Percentiles rank a stretch among this genome's conserved stretches.
These are phyloP conservation scores for Enteromius treurensis DNA, from an alignment of 2,797 vertebrate species.

Conservation along the genomic window DNA sequence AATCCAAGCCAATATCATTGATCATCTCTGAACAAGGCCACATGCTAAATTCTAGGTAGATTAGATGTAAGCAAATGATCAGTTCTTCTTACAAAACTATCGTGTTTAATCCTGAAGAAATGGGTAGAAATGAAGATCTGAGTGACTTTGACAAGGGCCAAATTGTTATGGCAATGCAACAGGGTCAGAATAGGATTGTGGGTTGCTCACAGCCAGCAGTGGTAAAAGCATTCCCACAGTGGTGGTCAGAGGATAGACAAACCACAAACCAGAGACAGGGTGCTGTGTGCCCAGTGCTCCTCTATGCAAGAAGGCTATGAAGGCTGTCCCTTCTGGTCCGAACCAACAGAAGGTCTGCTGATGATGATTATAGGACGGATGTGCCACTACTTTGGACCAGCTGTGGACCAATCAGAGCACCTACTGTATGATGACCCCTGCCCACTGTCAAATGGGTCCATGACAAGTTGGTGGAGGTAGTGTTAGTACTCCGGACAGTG, in stretches of 20 bases:
- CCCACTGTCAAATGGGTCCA: background rate
- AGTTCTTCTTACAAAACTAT: background rate
- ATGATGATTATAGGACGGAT: background rate
- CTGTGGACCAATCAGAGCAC: background rate
- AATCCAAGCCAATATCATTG: background rate
- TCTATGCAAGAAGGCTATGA: background rate
- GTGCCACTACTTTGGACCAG: background rate
- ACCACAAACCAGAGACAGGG: background rate
- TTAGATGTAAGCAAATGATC: background rate
- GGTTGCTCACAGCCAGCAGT: background rate
- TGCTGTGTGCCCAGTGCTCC: background rate
- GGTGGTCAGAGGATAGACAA: background rate
- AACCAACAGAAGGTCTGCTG: background rate
- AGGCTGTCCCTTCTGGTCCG: background rate
- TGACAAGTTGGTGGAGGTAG: background rate
- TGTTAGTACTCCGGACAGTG: background rate
- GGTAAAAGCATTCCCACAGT: background rate
- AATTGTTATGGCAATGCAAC: background rate
- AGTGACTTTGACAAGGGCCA: background rate
- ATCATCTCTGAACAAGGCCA: background rate
- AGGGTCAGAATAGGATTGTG: background rate
- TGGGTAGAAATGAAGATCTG: background rate
- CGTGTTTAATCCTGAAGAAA: background rate
- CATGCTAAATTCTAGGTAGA: background rate
- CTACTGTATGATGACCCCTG: background rate